These are phyloP conservation scores for Taenioides sp. DNA, from an alignment of 2,797 vertebrate species.

Conservation along the genomic window DNA sequence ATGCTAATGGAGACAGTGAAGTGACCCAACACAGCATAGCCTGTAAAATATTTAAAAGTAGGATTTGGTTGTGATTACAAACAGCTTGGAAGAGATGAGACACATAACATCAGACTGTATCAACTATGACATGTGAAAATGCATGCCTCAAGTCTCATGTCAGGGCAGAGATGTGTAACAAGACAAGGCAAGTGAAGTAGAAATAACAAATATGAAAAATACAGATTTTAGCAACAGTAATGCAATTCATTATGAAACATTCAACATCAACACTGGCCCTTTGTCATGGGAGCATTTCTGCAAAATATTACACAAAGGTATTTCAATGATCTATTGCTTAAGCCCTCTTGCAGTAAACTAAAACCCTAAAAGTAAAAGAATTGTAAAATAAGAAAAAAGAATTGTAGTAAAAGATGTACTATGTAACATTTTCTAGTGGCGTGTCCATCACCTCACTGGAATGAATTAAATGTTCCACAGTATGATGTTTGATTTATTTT, in stretches of 20 bases:
- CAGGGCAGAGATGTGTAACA: neutral
- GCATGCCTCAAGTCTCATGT: conserved; percentile 2
- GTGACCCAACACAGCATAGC: neutral
- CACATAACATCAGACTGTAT: neutral
- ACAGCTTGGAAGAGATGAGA: neutral
- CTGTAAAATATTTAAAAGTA: conserved; percentile 1
- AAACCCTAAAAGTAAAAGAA: no score
- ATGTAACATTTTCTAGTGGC: no score
- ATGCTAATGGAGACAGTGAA: conserved; percentile 23
- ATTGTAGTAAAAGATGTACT: no score
- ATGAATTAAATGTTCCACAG: no score
- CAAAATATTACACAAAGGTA: neutral
- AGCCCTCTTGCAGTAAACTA: neutral
- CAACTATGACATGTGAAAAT: neutral
- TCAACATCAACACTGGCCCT: no score
- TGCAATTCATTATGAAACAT: no score
- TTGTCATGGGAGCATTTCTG: no score
- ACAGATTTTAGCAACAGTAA: no score
- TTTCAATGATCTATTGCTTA: neutral
- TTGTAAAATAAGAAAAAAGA: no score
- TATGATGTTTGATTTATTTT: no score
- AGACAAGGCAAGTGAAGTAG: neutral
- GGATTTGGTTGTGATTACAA: conserved; percentile 4
- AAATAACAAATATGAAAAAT: neutral
- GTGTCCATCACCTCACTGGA: no score